Evolutionary conservation across 2,888 invertebrate species (phyloP).

Genomic region (Zhuqinia jingwanae): DNA sequence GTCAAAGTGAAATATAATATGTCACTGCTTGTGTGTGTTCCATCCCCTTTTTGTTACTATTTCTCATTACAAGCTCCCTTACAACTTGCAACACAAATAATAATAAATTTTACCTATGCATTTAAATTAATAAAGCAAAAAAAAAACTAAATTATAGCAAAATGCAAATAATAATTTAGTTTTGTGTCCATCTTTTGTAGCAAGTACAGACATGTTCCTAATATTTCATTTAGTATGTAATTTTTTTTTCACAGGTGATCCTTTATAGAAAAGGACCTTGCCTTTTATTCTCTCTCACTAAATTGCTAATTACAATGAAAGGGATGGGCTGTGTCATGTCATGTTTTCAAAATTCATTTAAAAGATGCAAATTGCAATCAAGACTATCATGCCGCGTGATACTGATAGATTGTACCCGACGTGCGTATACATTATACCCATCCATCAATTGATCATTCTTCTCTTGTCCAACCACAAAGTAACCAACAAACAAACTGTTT

Average conservation of each 20-base stretch:
- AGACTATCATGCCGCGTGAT: background rate
- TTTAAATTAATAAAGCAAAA: conserved; percentile 27
- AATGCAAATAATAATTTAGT: background rate
- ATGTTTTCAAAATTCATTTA: conserved; percentile 38
- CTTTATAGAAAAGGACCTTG: background rate
- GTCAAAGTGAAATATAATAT: background rate
- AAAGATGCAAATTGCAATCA: conserved; percentile 17
- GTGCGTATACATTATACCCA: background rate
- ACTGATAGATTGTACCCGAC: background rate
- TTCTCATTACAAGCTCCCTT: background rate
- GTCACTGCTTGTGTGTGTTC: background rate
- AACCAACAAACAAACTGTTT: too few relatives aligned
- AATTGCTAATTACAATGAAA: conserved; percentile 30
- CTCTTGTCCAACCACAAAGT: background rate
- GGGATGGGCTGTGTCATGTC: conserved; percentile 37
- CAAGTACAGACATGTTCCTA: too few relatives aligned
- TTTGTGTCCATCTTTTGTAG: background rate
- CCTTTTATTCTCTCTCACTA: background rate
- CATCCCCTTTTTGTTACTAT: conserved; percentile 31
- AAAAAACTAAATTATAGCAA: background rate
- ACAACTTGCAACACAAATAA: background rate
- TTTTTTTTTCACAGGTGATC: background rate
- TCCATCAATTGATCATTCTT: background rate
- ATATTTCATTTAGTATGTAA: background rate
- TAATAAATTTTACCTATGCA: too few relatives aligned